Conservation (phyloP, 1,140 invertebrate genomes). For the Drosophila pectinifera region DNA sequence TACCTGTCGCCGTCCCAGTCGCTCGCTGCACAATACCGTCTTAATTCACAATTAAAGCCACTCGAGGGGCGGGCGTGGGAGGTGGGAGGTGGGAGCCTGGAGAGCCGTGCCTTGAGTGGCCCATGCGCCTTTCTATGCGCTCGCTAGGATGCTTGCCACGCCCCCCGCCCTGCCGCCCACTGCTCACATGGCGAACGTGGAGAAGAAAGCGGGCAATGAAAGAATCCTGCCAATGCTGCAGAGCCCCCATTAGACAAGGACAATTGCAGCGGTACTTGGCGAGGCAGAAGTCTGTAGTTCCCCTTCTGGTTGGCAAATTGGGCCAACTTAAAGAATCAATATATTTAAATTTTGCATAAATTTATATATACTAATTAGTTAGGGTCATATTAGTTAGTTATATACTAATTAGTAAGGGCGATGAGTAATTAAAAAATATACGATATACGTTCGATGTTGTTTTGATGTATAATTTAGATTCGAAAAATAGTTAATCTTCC, state of each 20-base stretch:
- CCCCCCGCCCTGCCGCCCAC: conserved; percentile 37
- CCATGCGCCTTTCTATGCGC: conserved; percentile 69
- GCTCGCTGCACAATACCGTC: conserved; percentile 78
- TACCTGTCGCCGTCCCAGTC: conserved; percentile 25
- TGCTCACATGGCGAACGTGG: conserved; percentile 41
- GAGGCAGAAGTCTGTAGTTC: conserved; percentile 33
- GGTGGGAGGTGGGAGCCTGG: neutral
- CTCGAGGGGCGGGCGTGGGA: conserved; percentile 48
- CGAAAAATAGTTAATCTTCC: no score
- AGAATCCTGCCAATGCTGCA: conserved; percentile 45
- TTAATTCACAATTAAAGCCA: conserved; percentile 85
- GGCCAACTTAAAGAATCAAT: conserved; percentile 47
- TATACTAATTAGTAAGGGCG: no score
- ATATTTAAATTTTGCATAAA: conserved; percentile 11
- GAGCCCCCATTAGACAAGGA: conserved; percentile 72
- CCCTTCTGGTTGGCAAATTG: conserved; percentile 37
- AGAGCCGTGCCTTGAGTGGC: conserved; percentile 60
- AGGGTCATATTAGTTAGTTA: no score
- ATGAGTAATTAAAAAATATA: no score
- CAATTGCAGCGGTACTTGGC: conserved; percentile 53
- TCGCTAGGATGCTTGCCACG: conserved; percentile 40
- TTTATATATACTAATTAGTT: no score
- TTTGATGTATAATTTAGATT: no score
- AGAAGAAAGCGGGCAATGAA: conserved; percentile 41
- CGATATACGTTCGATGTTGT: no score